Evolutionary conservation across 2,113 vertebrate species (phyloP).

Genomic region (Calypte anna): DNA sequence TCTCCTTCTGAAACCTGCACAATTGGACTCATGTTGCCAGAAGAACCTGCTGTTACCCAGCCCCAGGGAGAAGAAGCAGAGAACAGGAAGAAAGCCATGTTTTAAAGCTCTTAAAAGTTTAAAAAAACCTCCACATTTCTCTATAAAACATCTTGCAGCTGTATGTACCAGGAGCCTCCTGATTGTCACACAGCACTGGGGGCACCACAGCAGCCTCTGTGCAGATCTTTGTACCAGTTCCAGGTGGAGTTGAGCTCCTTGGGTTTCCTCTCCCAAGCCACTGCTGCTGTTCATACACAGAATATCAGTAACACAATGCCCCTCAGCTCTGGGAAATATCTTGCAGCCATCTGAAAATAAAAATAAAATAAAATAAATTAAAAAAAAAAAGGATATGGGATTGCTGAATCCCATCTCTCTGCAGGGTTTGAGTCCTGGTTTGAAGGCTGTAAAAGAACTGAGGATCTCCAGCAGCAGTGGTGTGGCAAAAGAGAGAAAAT

Average conservation of each 20-base stretch:
- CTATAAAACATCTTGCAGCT: conserved; percentile 18
- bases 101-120: conserved; percentile 51
- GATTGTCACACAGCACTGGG: background rate
- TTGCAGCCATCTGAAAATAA: fast-evolving
- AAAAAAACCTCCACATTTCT: background rate
- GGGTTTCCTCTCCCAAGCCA: background rate
- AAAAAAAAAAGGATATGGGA: too few relatives aligned
- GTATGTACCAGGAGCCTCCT: background rate
- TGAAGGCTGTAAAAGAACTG: background rate
- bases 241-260: background rate
- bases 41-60: conserved; percentile 71
- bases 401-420: background rate
- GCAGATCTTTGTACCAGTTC: background rate
- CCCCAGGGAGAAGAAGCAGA: conserved; percentile 61
- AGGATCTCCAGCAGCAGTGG: background rate
- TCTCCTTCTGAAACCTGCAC: conserved; percentile 69
- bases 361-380: too few relatives aligned
- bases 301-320: background rate
- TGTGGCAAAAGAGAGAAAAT: background rate
- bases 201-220: background rate
- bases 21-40: conserved; percentile 68
- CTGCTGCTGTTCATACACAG: background rate
- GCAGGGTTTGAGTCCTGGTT: background rate
- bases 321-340: background rate
- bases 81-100: conserved; percentile 56